These are phyloP conservation scores for Ruditapes philippinarum DNA, from an alignment of 1,140 invertebrate species.

Conservation along the genomic window DNA sequence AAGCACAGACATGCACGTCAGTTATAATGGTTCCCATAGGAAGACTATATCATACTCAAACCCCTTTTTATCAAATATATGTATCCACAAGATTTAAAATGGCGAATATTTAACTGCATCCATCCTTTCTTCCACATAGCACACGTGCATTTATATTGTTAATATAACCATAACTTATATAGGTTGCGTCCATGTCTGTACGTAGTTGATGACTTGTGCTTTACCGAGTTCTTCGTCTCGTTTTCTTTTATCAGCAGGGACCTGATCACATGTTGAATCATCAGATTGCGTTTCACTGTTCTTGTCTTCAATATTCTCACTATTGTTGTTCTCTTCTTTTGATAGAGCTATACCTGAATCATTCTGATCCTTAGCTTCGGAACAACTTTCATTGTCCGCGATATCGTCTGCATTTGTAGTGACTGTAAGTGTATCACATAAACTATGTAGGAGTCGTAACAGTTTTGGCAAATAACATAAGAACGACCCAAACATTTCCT, in stretches of 20 bases:
- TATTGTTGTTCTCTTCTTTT: conserved; percentile 3
- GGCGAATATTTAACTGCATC: too few relatives aligned
- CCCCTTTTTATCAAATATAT: too few relatives aligned
- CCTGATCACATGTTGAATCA: neutral
- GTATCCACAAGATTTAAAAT: too few relatives aligned
- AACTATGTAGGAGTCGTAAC: neutral
- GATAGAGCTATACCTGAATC: neutral
- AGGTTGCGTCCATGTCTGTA: conserved; percentile 4
- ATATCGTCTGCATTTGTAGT: neutral
- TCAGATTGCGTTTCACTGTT: neutral
- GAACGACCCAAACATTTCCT: conserved; percentile 41
- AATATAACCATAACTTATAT: too few relatives aligned
- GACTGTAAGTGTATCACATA: conserved; percentile 4
- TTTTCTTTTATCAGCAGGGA: neutral
- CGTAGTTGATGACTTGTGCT: neutral
- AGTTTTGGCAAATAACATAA: conserved; percentile 50
- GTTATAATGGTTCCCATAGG: too few relatives aligned
- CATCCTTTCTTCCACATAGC: too few relatives aligned
- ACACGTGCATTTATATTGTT: too few relatives aligned
- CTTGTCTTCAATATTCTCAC: neutral
- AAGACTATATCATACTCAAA: too few relatives aligned
- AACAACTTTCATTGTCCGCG: neutral
- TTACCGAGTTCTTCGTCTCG: neutral
- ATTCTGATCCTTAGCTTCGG: neutral
- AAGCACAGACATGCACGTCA: too few relatives aligned